These are phyloP conservation scores for Ophion ellenae DNA, from an alignment of 2,888 invertebrate genomes.

Conservation along the genomic window DNA sequence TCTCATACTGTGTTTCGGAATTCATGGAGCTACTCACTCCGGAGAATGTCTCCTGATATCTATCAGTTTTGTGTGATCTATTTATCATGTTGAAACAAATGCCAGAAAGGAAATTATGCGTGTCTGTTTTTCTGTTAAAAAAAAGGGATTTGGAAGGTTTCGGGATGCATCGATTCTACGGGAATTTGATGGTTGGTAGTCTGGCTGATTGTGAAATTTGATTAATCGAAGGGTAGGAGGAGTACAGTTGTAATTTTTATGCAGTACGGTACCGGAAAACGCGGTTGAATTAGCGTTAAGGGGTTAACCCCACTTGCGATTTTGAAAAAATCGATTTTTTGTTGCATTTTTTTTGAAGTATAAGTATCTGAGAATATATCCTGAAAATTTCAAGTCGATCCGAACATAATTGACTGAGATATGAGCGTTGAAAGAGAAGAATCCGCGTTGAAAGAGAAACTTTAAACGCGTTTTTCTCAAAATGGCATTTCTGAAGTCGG, in stretches of 20 bases:
- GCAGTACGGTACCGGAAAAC: no score
- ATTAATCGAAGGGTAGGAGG: neutral
- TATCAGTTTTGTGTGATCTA: conserved; percentile 22
- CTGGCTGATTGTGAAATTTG: neutral
- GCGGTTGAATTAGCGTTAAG: no score
- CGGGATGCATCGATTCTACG: neutral
- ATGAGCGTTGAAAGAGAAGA: no score
- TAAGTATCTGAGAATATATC: no score
- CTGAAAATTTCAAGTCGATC: no score
- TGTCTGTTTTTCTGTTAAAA: neutral
- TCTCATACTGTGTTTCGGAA: conserved; percentile 30
- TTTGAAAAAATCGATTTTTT: neutral
- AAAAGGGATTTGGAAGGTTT: neutral
- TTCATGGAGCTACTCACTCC: conserved; percentile 8
- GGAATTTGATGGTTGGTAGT: neutral
- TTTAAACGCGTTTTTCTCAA: no score
- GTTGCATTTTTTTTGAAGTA: no score
- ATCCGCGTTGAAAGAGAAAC: no score
- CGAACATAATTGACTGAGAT: no score
- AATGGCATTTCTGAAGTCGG: no score
- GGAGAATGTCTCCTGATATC: conserved; percentile 44
- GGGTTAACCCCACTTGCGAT: no score
- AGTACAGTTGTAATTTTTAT: neutral
- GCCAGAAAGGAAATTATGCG: conserved; percentile 8
- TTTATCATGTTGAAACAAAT: conserved; percentile 34